Conservation (phyloP, 2,888 invertebrate genomes). For the Altica lythri region DNA sequence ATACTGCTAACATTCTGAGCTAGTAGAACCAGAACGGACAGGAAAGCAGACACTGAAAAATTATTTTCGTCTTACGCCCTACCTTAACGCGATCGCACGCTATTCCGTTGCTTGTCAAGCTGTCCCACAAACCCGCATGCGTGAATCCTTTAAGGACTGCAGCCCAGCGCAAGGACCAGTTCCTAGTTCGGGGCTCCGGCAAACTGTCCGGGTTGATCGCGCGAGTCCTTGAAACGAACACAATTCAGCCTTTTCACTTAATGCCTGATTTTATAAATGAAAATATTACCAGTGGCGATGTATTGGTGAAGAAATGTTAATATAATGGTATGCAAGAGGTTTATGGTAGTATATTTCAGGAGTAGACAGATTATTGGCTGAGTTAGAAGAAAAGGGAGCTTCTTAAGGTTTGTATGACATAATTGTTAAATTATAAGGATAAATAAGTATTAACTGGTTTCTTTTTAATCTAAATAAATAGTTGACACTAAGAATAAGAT, state of each 20-base stretch:
- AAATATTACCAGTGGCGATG: not conserved
- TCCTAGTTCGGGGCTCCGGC: slow-evolving; percentile 51
- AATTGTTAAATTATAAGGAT: too few relatives aligned
- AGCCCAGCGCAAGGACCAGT: slow-evolving; percentile 47
- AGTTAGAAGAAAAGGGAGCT: not conserved
- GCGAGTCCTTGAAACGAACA: slow-evolving; percentile 10
- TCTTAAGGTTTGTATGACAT: slow-evolving; percentile 2
- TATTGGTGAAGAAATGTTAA: not conserved
- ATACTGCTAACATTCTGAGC: too few relatives aligned
- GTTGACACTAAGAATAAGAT: too few relatives aligned
- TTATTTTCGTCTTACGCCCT: slow-evolving; percentile 1
- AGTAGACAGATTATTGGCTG: not conserved
- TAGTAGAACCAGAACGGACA: too few relatives aligned
- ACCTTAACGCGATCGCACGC: not conserved
- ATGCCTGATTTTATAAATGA: slow-evolving; percentile 8
- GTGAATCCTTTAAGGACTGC: slow-evolving; percentile 45
- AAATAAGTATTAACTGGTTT: too few relatives aligned
- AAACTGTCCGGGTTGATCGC: slow-evolving; percentile 35
- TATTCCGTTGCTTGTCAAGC: not conserved
- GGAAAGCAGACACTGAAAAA: not conserved
- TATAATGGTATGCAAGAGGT: not conserved
- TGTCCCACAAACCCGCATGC: slow-evolving; percentile 38
- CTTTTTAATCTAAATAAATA: too few relatives aligned
- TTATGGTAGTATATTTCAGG: too few relatives aligned
- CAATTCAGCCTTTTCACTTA: slow-evolving; percentile 25